phyloP scores from a whole-genome alignment of 2,113 vertebrate species.

The Ceuthmochares aereus region DNA sequence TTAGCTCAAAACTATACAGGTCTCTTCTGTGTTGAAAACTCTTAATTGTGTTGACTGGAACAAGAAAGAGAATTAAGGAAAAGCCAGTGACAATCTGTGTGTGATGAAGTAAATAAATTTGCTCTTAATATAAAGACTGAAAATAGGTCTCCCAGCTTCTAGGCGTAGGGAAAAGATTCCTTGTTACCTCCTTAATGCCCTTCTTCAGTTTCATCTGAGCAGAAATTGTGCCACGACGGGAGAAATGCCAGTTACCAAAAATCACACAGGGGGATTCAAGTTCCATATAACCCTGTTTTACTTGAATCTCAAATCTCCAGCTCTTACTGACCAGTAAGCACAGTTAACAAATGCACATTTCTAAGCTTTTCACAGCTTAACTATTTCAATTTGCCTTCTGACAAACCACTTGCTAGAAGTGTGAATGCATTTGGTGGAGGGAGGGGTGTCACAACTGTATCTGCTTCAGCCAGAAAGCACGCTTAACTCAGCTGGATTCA shows the following conservation, averaged over 20 bases:
- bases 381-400: not conserved
- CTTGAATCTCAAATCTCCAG: not conserved
- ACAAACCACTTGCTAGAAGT: accelerated
- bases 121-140: not conserved
- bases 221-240: accelerated
- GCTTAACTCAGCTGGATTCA: conserved; percentile 13
- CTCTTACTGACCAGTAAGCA: not conserved
- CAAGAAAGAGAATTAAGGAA: not conserved
- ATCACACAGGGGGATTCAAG: not conserved
- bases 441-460: not conserved
- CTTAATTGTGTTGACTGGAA: not conserved
- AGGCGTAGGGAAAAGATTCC: not conserved
- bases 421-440: not conserved
- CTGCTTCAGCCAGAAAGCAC: not conserved
- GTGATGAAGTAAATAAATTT: not conserved
- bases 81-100: not conserved
- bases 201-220: not conserved
- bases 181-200: not conserved
- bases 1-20: not conserved
- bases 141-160: not conserved
- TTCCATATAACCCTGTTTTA: not conserved
- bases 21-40: not conserved
- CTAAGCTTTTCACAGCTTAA: not conserved
- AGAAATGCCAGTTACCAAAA: not conserved
- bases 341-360: accelerated